phyloP scores from a whole-genome alignment of 2,113 vertebrate species.

The Scomber scombrus region DNA sequence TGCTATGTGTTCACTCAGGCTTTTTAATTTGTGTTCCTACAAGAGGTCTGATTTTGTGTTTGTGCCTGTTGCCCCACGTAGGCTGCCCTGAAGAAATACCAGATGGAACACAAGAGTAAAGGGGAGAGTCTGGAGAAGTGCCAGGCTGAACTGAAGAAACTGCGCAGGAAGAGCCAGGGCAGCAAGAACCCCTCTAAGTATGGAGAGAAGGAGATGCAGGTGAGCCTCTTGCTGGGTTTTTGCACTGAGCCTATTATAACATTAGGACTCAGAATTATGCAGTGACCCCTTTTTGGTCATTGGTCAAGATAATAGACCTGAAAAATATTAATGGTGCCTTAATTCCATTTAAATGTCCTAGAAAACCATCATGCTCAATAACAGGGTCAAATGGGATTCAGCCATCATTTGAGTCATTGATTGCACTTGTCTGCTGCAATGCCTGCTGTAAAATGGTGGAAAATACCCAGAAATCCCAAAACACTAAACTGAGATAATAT shows the following conservation, averaged over 20 bases:
- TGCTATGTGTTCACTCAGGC: background rate
- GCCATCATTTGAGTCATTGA: too few relatives aligned
- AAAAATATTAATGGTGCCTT: too few relatives aligned
- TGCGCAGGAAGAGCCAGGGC: slow-evolving; percentile 97
- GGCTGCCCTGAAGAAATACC: slow-evolving; percentile 98
- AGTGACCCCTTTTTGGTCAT: too few relatives aligned
- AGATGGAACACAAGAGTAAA: slow-evolving; percentile 95
- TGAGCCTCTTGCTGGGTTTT: slow-evolving; percentile 67
- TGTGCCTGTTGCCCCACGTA: slow-evolving; percentile 70
- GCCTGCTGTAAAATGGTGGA: too few relatives aligned
- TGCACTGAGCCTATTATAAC: background rate
- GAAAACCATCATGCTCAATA: too few relatives aligned
- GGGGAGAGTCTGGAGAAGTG: slow-evolving; percentile 96
- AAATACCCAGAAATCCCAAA: background rate
- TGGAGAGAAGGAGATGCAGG: slow-evolving; percentile 98
- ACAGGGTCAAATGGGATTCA: background rate
- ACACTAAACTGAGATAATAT: background rate
- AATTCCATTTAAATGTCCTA: too few relatives aligned
- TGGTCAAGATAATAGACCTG: too few relatives aligned
- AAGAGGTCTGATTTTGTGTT: slow-evolving; percentile 23
- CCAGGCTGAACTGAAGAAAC: slow-evolving; percentile 96
- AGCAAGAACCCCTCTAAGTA: slow-evolving; percentile 99
- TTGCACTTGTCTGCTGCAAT: too few relatives aligned
- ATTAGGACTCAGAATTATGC: background rate
- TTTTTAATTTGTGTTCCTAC: slow-evolving; percentile 21